These are phyloP conservation scores for Rhagologus leucostigma DNA, from an alignment of 2,113 vertebrate species.

Conservation along the genomic window DNA sequence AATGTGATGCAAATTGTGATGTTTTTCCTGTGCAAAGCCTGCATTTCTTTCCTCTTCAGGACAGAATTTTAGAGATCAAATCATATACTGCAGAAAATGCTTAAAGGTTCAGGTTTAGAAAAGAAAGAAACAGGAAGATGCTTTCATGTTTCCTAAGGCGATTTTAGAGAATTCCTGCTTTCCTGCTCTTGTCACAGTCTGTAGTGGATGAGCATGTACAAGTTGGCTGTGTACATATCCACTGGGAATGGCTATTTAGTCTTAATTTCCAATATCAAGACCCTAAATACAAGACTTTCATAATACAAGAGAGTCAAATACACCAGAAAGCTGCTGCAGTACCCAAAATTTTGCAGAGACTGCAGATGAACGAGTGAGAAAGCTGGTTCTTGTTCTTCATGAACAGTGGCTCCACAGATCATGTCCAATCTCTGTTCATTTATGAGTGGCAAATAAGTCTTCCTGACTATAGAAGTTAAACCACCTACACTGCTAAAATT, in stretches of 20 bases:
- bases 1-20: background rate
- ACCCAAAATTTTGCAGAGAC: fast-evolving
- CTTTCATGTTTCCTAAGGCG: background rate
- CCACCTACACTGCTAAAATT: background rate
- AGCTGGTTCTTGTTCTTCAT: background rate
- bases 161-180: background rate
- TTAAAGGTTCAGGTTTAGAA: background rate
- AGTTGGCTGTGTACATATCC: background rate
- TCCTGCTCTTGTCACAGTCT: background rate
- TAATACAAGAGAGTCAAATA: background rate
- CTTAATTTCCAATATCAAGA: background rate
- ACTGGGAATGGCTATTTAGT: background rate
- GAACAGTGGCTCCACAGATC: background rate
- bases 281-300: background rate
- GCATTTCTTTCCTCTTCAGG: background rate
- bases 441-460: background rate
- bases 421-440: background rate
- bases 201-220: background rate
- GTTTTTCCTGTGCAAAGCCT: background rate
- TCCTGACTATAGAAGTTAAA: background rate
- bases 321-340: background rate
- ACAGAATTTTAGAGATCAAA: background rate
- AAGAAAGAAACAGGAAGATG: background rate
- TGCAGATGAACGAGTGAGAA: background rate
- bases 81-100: fast-evolving